These are phyloP conservation scores for Archips crataeganus DNA, from an alignment of 2,888 invertebrate genomes.

Conservation along the genomic window DNA sequence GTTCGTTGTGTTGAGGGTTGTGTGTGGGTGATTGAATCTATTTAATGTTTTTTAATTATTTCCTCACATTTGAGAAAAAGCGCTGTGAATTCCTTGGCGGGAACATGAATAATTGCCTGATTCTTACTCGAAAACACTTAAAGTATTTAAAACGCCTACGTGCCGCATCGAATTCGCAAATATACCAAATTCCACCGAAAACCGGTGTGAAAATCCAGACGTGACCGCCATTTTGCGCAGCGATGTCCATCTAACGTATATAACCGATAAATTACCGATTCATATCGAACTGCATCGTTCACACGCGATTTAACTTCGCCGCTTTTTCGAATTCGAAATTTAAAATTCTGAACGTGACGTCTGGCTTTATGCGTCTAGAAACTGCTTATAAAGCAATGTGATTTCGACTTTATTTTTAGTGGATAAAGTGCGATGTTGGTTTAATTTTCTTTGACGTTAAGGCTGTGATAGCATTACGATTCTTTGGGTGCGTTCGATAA, in stretches of 20 bases:
- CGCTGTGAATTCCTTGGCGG: not conserved
- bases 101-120: not conserved
- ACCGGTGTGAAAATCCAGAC: conserved; percentile 67
- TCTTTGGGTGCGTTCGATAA: conserved; percentile 74
- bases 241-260: conserved; percentile 65
- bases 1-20: too few relatives aligned
- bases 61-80: too few relatives aligned
- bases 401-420: conserved; percentile 45
- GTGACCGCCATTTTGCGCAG: conserved; percentile 64
- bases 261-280: conserved; percentile 72
- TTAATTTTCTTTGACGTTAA: conserved; percentile 44
- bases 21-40: too few relatives aligned
- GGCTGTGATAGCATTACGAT: conserved; percentile 61
- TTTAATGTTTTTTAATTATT: too few relatives aligned
- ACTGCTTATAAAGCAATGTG: conserved; percentile 40
- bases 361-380: conserved; percentile 66
- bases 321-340: conserved; percentile 69
- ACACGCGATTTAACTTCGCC: conserved; percentile 80
- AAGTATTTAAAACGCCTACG: conserved; percentile 5
- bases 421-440: conserved; percentile 42
- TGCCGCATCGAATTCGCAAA: conserved; percentile 31
- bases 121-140: conserved; percentile 2
- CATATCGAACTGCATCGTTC: conserved; percentile 74
- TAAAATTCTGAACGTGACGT: conserved; percentile 76
- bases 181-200: conserved; percentile 52